Evolutionary conservation across 2,797 vertebrate species (phyloP).

Genomic region (Falco peregrinus): DNA sequence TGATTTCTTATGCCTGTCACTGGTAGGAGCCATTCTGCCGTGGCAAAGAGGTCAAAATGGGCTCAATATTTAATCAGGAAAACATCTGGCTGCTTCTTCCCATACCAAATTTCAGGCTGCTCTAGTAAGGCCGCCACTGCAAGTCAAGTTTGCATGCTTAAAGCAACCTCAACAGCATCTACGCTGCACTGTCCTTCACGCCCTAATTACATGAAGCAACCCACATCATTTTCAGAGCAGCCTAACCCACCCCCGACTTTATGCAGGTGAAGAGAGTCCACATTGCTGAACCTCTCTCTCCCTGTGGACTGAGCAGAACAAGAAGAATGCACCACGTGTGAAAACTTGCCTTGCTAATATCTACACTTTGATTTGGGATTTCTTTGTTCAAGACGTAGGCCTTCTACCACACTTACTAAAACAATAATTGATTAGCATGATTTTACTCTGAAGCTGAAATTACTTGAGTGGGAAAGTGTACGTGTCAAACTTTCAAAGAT

Average conservation of each 20-base stretch:
- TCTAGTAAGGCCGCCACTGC: neutral
- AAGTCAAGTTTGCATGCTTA: neutral
- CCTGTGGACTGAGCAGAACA: neutral
- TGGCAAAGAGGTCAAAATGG: neutral
- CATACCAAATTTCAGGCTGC: neutral
- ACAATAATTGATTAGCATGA: neutral
- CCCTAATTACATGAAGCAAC: neutral
- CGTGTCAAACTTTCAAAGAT: neutral
- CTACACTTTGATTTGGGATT: neutral
- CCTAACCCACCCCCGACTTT: neutral
- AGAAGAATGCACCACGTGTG: fast-evolving
- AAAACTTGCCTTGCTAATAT: neutral
- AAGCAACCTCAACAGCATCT: neutral
- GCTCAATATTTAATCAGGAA: conserved; percentile 35
- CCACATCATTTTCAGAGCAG: neutral
- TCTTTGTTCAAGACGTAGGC: neutral
- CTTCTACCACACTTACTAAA: neutral
- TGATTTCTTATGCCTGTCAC: neutral
- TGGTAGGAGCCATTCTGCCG: neutral
- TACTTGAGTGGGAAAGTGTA: neutral
- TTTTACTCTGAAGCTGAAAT: neutral
- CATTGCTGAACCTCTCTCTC: neutral
- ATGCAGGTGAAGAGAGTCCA: neutral
- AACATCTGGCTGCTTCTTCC: neutral
- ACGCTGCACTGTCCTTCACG: neutral